Percentiles rank a stretch among this genome's conserved stretches.
Evolutionary conservation across 2,888 invertebrate genomes (phyloP).

Genomic region (Drosophila hamatofila): DNA sequence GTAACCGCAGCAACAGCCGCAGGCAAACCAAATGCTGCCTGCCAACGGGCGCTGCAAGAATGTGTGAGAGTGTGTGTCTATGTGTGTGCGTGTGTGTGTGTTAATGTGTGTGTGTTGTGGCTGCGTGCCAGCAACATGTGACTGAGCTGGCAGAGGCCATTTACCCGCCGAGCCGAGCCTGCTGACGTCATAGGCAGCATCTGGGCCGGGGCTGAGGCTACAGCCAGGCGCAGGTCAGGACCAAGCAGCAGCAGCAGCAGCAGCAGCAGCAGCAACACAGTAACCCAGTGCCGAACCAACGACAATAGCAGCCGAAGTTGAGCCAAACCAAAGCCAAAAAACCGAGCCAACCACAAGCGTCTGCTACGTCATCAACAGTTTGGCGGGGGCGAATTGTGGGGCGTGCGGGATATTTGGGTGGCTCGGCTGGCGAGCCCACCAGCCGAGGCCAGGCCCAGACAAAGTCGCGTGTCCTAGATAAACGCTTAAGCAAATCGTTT

Average conservation of each 20-base stretch:
- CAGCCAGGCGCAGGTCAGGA: conserved; percentile 45
- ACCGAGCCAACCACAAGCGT: conserved; percentile 27
- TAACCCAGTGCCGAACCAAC: conserved; percentile 42
- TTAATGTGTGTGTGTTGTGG: conserved; percentile 36
- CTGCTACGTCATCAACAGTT: conserved; percentile 49
- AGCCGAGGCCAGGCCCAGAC: conserved; percentile 4
- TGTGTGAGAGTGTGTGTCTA: neutral
- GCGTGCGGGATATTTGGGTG: neutral
- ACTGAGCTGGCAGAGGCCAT: conserved; percentile 68
- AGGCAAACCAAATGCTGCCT: conserved; percentile 32
- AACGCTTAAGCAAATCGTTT: conserved; percentile 15
- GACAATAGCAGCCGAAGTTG: conserved; percentile 3
- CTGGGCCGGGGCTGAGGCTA: conserved; percentile 5
- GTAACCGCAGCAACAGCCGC: conserved; percentile 1
- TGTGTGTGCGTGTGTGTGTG: conserved; percentile 14
- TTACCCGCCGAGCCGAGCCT: conserved; percentile 59
- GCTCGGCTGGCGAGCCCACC: conserved; percentile 4
- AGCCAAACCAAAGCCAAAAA: neutral
- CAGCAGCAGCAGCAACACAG: conserved; percentile 14
- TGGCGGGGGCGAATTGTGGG: neutral
- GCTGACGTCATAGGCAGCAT: conserved; percentile 67
- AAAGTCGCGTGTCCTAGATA: conserved; percentile 20
- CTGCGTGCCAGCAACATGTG: conserved; percentile 70
- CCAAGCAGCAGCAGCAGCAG: conserved; percentile 8
- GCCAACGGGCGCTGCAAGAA: conserved; percentile 29